Evolutionary conservation across 2,888 invertebrate species (phyloP).

Genomic region (Hirtodrosophila duncani): DNA sequence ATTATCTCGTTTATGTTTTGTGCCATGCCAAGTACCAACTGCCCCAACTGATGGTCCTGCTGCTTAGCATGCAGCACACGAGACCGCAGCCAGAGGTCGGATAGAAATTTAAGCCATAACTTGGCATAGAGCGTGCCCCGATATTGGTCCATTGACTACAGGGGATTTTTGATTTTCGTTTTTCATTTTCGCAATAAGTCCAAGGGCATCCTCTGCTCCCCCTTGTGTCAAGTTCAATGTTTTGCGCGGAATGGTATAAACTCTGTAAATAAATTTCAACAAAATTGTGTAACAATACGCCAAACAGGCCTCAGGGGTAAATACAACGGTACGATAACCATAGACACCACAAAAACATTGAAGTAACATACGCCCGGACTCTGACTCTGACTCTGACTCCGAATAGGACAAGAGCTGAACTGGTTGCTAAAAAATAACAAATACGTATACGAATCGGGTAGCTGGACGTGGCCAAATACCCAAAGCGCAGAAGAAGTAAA

Average conservation of each 20-base stretch:
- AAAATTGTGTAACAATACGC: conserved; percentile 72
- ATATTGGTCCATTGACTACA: conserved; percentile 65
- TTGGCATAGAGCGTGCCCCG: conserved; percentile 51
- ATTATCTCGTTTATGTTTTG: conserved; percentile 68
- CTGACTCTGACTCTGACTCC: conserved; percentile 3
- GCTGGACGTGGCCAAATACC: not conserved
- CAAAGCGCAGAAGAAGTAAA: too few relatives aligned
- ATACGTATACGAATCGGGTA: too few relatives aligned
- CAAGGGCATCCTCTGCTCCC: conserved; percentile 5
- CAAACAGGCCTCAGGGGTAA: conserved; percentile 62
- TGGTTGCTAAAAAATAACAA: not conserved
- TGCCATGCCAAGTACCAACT: conserved; percentile 17
- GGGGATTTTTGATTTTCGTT: conserved; percentile 36
- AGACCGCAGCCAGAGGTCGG: conserved; percentile 36
- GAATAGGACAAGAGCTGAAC: not conserved
- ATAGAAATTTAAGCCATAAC: conserved; percentile 67
- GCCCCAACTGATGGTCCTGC: conserved; percentile 1
- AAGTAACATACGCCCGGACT: conserved; percentile 4
- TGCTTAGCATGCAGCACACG: conserved; percentile 65
- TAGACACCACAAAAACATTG: conserved; percentile 3
- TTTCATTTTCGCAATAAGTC: too few relatives aligned
- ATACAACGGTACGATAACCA: conserved; percentile 28
- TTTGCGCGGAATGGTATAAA: conserved; percentile 67
- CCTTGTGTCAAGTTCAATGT: conserved; percentile 64
- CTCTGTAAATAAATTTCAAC: conserved; percentile 73